Evolutionary conservation across 2,888 invertebrate genomes (phyloP).

Genomic region (Plebejus anna): DNA sequence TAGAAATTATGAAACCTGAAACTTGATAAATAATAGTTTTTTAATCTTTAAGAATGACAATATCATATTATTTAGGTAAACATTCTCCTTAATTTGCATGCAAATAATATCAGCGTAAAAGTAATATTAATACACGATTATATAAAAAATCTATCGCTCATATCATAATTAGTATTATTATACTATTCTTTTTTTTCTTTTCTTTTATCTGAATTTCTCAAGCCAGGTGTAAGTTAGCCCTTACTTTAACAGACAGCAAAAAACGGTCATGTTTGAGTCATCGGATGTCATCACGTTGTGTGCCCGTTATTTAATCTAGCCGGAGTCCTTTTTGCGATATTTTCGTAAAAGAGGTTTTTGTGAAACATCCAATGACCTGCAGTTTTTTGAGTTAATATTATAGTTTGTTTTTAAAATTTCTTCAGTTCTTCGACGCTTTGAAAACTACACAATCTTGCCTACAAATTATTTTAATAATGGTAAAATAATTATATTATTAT

Average conservation of each 20-base stretch:
- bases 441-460: too few species aligned
- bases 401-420: too few species aligned
- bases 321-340: slow-evolving; percentile 26
- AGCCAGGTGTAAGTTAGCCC: not conserved
- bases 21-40: not conserved
- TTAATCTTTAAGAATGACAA: not conserved
- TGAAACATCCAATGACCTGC: slow-evolving; percentile 2
- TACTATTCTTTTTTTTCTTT: too few species aligned
- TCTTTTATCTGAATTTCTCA: not conserved
- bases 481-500: too few species aligned
- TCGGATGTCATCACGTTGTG: slow-evolving; percentile 27
- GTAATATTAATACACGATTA: too few species aligned
- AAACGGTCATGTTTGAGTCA: slow-evolving; percentile 17
- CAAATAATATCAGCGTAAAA: too few species aligned
- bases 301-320: slow-evolving; percentile 29
- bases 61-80: not conserved
- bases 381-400: not conserved
- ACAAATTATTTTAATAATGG: too few species aligned
- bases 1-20: not conserved
- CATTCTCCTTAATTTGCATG: not conserved
- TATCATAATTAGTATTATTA: too few species aligned
- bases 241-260: not conserved
- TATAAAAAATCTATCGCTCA: too few species aligned
- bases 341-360: not conserved
- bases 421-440: too few species aligned